Evolutionary conservation across 2,797 vertebrate species (phyloP).

Genomic region (Gymnothorax reevesii): DNA sequence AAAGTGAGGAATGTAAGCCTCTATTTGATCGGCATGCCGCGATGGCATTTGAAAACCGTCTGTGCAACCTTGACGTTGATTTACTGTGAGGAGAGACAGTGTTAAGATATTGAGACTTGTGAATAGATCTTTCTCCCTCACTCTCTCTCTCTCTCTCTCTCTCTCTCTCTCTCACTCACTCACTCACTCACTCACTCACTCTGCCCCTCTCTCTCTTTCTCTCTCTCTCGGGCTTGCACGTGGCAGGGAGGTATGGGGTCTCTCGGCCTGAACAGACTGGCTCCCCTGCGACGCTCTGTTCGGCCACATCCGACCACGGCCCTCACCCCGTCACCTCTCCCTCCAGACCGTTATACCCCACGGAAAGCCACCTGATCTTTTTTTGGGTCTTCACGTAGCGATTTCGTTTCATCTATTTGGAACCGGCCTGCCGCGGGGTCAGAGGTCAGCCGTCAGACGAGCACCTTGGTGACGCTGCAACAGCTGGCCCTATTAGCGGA

Average conservation of each 20-base stretch:
- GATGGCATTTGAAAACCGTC: neutral
- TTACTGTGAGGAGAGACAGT: neutral
- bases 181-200: no score
- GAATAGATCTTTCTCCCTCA: neutral
- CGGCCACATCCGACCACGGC: neutral
- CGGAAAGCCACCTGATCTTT: neutral
- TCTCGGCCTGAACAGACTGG: neutral
- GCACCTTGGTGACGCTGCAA: conserved; percentile 37
- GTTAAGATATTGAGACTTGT: neutral
- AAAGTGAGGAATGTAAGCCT: neutral
- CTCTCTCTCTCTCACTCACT: neutral
- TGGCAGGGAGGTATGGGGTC: neutral
- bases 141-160: neutral
- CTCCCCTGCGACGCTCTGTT: no score
- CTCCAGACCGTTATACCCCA: neutral
- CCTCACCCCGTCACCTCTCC: neutral
- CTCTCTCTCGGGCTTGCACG: no score
- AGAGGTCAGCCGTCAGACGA: conserved; percentile 47
- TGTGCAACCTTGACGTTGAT: neutral
- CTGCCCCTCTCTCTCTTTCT: no score
- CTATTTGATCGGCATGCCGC: neutral
- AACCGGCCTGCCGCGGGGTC: conserved; percentile 24
- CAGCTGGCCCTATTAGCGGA: conserved; percentile 38
- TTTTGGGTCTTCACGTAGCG: neutral
- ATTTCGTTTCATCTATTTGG: neutral